These are phyloP conservation scores for Lasioglossum morio DNA, from an alignment of 2,888 invertebrate genomes.

Conservation along the genomic window DNA sequence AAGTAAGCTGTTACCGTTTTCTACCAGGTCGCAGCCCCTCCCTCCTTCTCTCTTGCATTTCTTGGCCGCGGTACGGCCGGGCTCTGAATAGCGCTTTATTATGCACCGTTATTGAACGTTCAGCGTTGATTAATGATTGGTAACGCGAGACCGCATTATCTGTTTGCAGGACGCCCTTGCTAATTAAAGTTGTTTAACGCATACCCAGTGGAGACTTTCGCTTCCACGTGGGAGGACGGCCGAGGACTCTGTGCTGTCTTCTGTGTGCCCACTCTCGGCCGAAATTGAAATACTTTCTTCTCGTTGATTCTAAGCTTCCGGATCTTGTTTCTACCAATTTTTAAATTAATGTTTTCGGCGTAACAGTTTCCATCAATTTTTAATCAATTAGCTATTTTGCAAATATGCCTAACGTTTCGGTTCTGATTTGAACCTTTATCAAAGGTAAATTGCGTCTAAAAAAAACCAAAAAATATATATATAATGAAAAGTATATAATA, in stretches of 20 bases:
- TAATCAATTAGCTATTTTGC: no score
- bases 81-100: slow-evolving; percentile 26
- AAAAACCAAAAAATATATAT: no score
- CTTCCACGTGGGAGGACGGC: slow-evolving; percentile 6
- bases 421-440: no score
- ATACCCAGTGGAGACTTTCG: background rate
- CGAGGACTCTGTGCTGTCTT: background rate
- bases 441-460: no score
- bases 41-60: background rate
- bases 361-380: no score
- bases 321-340: no score
- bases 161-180: slow-evolving; percentile 33
- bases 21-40: background rate
- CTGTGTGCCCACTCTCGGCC: background rate
- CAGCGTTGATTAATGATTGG: slow-evolving; percentile 47
- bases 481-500: no score
- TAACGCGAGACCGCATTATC: slow-evolving; percentile 39
- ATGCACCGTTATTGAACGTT: slow-evolving; percentile 1
- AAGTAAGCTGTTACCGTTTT: slow-evolving; percentile 58
- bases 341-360: no score
- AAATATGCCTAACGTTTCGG: no score
- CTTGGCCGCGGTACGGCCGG: background rate
- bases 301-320: background rate
- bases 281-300: background rate
- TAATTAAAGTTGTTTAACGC: slow-evolving; percentile 37